Evolutionary conservation across 1,140 invertebrate species (phyloP).

Genomic region (Aricia agestis): DNA sequence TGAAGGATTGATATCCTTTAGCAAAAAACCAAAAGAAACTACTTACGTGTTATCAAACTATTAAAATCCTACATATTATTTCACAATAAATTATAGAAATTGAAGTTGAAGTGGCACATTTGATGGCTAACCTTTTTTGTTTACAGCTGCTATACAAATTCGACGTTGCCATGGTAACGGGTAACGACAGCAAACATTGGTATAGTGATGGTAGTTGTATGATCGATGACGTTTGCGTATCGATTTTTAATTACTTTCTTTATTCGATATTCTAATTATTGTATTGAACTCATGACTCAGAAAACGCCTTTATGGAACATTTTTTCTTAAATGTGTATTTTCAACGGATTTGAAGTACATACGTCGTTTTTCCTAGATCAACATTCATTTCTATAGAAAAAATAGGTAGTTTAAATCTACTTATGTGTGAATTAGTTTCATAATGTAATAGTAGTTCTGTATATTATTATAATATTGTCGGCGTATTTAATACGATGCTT

Average conservation of each 20-base stretch:
- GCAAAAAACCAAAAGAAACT: background rate
- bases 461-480: no score
- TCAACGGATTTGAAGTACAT: no score
- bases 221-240: constrained; percentile 40
- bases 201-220: constrained; percentile 39
- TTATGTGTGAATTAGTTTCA: no score
- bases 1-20: background rate
- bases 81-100: constrained; percentile 28
- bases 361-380: no score
- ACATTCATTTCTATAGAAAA: no score
- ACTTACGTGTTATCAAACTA: background rate
- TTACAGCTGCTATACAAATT: constrained; percentile 60
- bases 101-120: background rate
- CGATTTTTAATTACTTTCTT: background rate
- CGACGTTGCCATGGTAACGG: constrained; percentile 50
- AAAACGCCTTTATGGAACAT: no score
- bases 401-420: no score
- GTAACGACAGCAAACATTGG: constrained; percentile 34
- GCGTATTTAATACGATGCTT: no score
- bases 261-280: background rate
- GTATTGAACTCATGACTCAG: background rate
- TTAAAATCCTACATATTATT: background rate
- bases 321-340: no score
- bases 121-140: constrained; percentile 57
- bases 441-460: no score